Evolutionary conservation across 2,888 invertebrate species (phyloP), one percentile per base, ranked within the genome.

Genomic region (Linyphia triangularis): DNA sequence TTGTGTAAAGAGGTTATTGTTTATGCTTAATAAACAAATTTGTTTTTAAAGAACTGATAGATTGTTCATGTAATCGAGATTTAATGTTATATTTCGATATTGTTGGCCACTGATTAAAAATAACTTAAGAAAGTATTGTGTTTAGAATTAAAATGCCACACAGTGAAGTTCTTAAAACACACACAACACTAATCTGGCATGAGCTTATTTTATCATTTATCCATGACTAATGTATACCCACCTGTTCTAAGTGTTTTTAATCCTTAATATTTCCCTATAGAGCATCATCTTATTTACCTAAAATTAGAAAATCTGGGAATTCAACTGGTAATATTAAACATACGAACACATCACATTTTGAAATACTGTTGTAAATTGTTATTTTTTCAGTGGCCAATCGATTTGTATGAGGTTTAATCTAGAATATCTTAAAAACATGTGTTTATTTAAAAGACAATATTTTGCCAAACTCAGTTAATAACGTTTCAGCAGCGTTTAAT

Each of bases 91-190:
- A 57, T 81, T 69, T 59, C 30, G 51, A 51, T 37, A 59, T 10
- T 81, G 69, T 30, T 81, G 69, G 67, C 81, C 69, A 81, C 81
- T 81, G 81, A 69, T 33, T 33, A 81, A 81, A 69, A 81, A 81
- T 81, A 69, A 81, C 51, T 51, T 33, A 77, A 16, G 77, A 77
- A 77, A 77, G 77, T 26, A 19, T 59, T 72, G 4, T 63, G 77
- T 61, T 63, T 61, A 57, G n/a, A 73, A 28, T 61, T 77, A 61
- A 77, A 77, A 63, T 77, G 77, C 77, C 63, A 63, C 63, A 63
- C 59, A 30, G 28, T 33, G 6, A 75, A 19, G 77, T 57, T 61
- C 77, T 26, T 40, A 77, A 24, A 65, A 77, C 37, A 33, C n/a
- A 77, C 16, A 77, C n/a, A 22, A 19, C 33, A 28, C 67, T 57